Percentiles rank a stretch among this genome's conserved stretches.
phyloP scores from a whole-genome alignment of 2,113 vertebrate genomes.

The Lates calcarifer region DNA sequence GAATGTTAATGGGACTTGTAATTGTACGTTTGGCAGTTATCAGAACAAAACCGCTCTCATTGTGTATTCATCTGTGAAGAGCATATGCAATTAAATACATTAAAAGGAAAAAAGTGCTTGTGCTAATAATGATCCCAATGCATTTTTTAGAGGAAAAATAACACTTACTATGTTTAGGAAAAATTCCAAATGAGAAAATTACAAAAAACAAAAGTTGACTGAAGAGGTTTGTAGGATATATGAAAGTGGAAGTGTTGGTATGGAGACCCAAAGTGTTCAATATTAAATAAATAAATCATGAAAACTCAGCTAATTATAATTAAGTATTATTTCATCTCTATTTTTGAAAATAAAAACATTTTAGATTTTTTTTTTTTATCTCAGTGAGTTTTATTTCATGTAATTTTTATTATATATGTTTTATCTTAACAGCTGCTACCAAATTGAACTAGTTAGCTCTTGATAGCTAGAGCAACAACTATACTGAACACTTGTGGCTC shows the following conservation, averaged over 20 bases:
- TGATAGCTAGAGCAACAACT: too few species aligned
- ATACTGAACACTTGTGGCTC: not conserved
- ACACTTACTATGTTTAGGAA: not conserved
- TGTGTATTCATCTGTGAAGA: constrained; percentile 53
- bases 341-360: too few species aligned
- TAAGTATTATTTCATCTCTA: too few species aligned
- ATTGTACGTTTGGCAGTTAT: constrained; percentile 68
- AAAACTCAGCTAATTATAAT: too few species aligned
- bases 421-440: too few species aligned
- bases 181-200: constrained; percentile 34
- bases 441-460: too few species aligned
- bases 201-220: constrained; percentile 6
- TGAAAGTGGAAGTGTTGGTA: not conserved
- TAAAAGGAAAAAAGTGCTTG: constrained; percentile 16
- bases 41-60: constrained; percentile 61
- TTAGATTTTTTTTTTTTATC: too few species aligned
- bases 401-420: too few species aligned
- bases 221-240: not conserved
- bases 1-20: constrained; percentile 65
- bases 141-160: constrained; percentile 16
- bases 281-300: not conserved
- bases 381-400: too few species aligned
- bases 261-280: not conserved
- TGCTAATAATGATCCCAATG: constrained; percentile 19
- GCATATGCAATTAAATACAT: constrained; percentile 61